Percentiles rank a stretch among this genome's conserved stretches.
Evolutionary conservation across 2,113 vertebrate species (phyloP).

Genomic region (Progne subis): DNA sequence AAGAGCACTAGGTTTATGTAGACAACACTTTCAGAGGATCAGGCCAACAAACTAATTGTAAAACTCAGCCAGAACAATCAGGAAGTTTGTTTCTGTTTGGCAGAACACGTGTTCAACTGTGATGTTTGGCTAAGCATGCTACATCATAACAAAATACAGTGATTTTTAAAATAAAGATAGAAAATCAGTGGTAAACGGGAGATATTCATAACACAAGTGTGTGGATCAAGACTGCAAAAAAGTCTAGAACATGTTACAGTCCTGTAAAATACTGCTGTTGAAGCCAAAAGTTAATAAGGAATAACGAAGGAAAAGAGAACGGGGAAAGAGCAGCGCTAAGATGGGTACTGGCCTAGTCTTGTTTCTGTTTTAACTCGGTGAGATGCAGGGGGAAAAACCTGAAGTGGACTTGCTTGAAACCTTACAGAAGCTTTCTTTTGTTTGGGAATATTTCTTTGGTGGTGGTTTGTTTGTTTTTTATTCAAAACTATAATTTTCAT

Average conservation of each 20-base stretch:
- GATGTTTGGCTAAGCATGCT: background rate
- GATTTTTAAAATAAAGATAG: background rate
- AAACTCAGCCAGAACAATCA: background rate
- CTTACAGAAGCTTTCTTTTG: background rate
- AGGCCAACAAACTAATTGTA: background rate
- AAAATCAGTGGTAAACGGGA: background rate
- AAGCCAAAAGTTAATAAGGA: background rate
- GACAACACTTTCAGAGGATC: background rate
- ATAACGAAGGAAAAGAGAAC: background rate
- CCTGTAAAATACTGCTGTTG: background rate
- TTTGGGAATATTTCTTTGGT: background rate
- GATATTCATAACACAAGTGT: background rate
- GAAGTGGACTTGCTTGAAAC: background rate
- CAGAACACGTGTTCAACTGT: background rate
- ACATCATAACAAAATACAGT: background rate
- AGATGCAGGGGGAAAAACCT: fast-evolving
- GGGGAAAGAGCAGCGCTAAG: background rate
- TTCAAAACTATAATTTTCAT: background rate
- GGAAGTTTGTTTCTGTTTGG: background rate
- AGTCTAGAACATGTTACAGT: background rate
- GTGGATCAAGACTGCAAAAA: background rate
- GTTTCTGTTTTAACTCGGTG: background rate
- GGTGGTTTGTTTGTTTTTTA: fast-evolving
- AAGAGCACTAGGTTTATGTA: background rate
- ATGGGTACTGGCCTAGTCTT: background rate